Percentiles rank a stretch among this genome's conserved stretches.
These are phyloP conservation scores for Myotis brandtii DNA, from an alignment of 2,113 vertebrate species.

Conservation along the genomic window DNA sequence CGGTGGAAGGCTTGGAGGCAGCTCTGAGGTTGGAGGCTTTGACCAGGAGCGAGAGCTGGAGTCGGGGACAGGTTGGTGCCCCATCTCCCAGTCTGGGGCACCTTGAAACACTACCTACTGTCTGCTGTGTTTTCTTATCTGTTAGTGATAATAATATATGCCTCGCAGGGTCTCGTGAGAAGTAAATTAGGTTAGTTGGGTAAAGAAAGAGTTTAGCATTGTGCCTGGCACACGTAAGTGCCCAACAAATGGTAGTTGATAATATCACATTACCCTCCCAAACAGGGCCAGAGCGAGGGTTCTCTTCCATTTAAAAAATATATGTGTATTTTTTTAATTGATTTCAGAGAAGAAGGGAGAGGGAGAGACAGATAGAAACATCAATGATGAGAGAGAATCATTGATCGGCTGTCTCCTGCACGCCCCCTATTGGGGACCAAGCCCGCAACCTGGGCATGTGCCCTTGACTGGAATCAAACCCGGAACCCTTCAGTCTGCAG, in stretches of 20 bases:
- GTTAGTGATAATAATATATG: neutral
- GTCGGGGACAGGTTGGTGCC: neutral
- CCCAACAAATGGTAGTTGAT: neutral
- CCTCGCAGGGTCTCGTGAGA: neutral
- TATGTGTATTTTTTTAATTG: too few species aligned
- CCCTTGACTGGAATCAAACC: too few species aligned
- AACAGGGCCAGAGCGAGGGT: neutral
- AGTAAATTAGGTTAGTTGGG: neutral
- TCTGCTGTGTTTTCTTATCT: neutral
- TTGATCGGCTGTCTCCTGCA: too few species aligned
- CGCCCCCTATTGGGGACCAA: too few species aligned
- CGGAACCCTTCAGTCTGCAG: too few species aligned
- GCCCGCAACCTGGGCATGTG: too few species aligned
- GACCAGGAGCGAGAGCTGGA: neutral
- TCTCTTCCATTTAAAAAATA: too few species aligned
- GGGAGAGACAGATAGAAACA: too few species aligned
- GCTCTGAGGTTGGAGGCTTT: neutral
- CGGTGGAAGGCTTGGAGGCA: neutral
- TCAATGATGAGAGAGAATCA: too few species aligned
- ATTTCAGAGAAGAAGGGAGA: too few species aligned
- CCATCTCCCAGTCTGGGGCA: neutral
- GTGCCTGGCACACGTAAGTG: neutral
- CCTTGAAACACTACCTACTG: neutral
- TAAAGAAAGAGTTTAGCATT: neutral
- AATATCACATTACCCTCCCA: neutral